Base-by-base conservation (phyloP, 2,797 vertebrate genomes). In the Thunnus albacares region DNA sequence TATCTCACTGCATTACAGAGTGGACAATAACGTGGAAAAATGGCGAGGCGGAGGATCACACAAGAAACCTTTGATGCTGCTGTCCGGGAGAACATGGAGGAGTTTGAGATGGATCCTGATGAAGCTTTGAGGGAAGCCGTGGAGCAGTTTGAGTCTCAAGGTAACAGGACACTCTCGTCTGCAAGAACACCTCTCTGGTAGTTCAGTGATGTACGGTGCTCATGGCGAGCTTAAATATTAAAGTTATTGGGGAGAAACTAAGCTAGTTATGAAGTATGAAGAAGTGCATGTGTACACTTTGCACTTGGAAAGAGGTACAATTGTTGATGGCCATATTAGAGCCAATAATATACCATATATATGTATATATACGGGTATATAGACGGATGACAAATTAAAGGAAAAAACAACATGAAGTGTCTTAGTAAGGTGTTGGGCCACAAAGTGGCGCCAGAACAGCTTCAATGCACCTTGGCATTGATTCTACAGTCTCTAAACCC, bases 1-100 rank as follows among this genome's bases (percentile, higher is more conserved):
- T 49, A 11, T 82, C 26, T 0, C 35, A 11, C 24, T 56, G 70
- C 0, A 6, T 83, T 65, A 60, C 71, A 84, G 66, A 26, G 15
- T 38, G 14, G 14, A 59, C 12, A 33, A 64, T 35, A 58, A 43
- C 7, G 56, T 11, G 57, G 38, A 18, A 81, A 83, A 38, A 99
- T 99, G 98, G 95, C 96, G 0, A 94, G 91, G 26, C 97, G 91
- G 61, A 96, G 96, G 80, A 97, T 99, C 75, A 95, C 96, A 0
- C 98, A 99, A 91, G 97, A 99, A 47, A 99, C 98, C 0, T 99
- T 99, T 43, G 97, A 99, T 18, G 96, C 96, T 0, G 97, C 95
- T 0, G 97, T 99, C 47, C 95, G 89, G 33, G 98, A 99, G 77
- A 99, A 99, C 85, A 96, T 98, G 2, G 92, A 95, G 0, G 98